Evolutionary conservation across 1,140 invertebrate genomes (phyloP).

Genomic region (Pseudomyrmex concolor): DNA sequence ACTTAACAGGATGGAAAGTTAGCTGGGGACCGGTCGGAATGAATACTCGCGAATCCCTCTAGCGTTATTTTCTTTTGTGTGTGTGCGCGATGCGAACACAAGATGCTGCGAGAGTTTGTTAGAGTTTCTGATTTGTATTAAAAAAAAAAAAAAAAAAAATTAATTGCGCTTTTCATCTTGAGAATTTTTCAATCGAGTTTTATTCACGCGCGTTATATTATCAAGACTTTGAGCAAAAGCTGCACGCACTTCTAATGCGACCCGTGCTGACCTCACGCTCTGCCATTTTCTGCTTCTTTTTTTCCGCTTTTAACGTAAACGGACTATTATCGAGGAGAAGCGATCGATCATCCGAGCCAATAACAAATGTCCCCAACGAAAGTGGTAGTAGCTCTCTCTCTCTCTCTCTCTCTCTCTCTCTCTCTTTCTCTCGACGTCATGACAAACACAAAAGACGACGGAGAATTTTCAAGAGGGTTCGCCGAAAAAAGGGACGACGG

Average conservation of each 20-base stretch:
- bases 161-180: too few relatives aligned
- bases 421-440: constrained; percentile 35
- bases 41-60: constrained; percentile 46
- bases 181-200: too few relatives aligned
- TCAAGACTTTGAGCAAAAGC: constrained; percentile 33
- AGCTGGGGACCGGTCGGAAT: constrained; percentile 34
- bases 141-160: too few relatives aligned
- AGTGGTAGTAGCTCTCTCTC: constrained; percentile 51
- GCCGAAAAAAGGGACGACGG: constrained; percentile 47
- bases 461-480: constrained; percentile 72
- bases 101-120: not conserved
- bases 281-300: constrained; percentile 37
- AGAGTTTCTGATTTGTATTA: constrained; percentile 25
- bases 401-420: constrained; percentile 14
- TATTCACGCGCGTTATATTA: constrained; percentile 26
- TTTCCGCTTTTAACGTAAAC: constrained; percentile 58
- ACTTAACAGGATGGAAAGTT: constrained; percentile 59
- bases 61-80: constrained; percentile 9
- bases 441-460: constrained; percentile 67
- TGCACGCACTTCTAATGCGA: constrained; percentile 11
- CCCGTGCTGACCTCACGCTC: constrained; percentile 28
- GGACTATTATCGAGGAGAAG: constrained; percentile 67
- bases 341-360: constrained; percentile 71
- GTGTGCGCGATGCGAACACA: not conserved
- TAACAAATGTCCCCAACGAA: constrained; percentile 59